Conservation (phyloP, 2,888 invertebrate genomes). For the Cactoblastis cactorum region DNA sequence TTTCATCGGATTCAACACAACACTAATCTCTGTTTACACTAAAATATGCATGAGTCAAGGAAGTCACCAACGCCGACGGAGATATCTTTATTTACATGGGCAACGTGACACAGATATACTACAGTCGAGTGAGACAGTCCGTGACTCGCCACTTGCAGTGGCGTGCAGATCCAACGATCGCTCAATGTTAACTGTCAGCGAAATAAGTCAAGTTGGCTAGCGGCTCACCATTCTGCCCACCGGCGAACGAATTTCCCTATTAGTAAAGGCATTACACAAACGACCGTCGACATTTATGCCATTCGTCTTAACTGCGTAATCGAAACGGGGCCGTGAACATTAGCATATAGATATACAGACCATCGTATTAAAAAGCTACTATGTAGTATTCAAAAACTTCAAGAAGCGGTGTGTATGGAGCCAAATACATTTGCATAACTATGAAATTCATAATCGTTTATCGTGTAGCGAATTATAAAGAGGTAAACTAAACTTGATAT, state of each 20-base stretch:
- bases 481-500: too few species aligned
- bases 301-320: constrained; percentile 53
- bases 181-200: constrained; percentile 48
- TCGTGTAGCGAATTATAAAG: too few species aligned
- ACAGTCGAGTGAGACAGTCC: constrained; percentile 5
- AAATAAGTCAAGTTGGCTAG: constrained; percentile 19
- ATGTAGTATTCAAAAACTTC: not conserved
- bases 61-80: constrained; percentile 34
- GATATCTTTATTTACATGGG: constrained; percentile 55
- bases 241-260: constrained; percentile 56
- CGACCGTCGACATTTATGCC: constrained; percentile 42
- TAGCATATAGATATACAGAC: constrained; percentile 29
- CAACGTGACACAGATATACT: constrained; percentile 30
- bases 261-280: constrained; percentile 55
- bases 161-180: constrained; percentile 52
- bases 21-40: constrained; percentile 38
- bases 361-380: not conserved
- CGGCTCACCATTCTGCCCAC: constrained; percentile 38
- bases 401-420: not conserved
- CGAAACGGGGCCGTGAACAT: constrained; percentile 40
- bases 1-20: constrained; percentile 17
- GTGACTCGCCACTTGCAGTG: constrained; percentile 16
- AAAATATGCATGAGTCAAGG: constrained; percentile 38
- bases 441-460: too few species aligned
- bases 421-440: not conserved